A percentile compares a stretch with the other conserved stretches of the same genome.
Conservation (phyloP, 2,797 vertebrate species). For the Phaenicophaeus curvirostris region DNA sequence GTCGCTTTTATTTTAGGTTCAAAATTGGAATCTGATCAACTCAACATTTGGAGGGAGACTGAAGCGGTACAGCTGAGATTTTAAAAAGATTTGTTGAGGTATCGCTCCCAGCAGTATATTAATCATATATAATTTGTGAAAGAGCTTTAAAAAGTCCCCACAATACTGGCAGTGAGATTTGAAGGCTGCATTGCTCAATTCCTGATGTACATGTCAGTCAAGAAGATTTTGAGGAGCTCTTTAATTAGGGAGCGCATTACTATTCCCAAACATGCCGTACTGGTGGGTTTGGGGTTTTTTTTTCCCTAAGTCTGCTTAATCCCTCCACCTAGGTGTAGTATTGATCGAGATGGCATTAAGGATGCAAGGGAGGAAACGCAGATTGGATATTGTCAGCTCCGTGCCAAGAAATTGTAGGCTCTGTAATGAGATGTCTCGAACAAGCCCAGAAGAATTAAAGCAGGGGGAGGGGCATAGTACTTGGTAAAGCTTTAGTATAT, state of each 20-base stretch:
- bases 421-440: constrained; percentile 33
- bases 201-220: not conserved
- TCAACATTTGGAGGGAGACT: constrained; percentile 44
- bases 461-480: not conserved
- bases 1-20: not conserved
- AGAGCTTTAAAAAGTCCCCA: not conserved
- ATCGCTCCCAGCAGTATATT: not conserved
- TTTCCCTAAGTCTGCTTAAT: not conserved
- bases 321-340: not conserved
- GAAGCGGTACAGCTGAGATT: constrained; percentile 7
- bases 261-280: not conserved
- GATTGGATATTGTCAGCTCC: constrained; percentile 21
- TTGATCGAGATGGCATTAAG: constrained; percentile 46
- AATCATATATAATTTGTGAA: not conserved
- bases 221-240: not conserved
- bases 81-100: not conserved
- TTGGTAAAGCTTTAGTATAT: not conserved
- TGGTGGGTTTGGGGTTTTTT: not conserved
- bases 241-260: not conserved
- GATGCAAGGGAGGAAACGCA: not conserved
- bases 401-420: constrained; percentile 28
- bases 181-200: not conserved
- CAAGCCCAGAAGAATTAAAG: constrained; percentile 2
- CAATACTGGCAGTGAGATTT: not conserved
- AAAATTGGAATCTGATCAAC: constrained; percentile 17